A percentile compares a stretch with the other conserved stretches of the same genome.
Evolutionary conservation across 1,140 invertebrate genomes (phyloP).

Genomic region (Papilio polytes): DNA sequence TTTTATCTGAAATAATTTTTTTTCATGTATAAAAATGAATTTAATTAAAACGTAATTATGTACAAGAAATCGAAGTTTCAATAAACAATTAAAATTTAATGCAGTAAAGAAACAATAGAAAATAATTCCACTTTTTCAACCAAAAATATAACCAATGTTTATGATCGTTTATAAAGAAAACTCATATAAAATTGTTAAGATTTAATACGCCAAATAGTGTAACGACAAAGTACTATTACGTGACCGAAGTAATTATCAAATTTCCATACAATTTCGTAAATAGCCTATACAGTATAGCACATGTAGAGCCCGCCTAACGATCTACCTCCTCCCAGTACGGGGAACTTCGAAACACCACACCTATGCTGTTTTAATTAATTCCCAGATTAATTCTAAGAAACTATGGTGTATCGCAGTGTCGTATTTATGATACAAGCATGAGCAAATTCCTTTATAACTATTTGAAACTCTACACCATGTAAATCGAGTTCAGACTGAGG

Average conservation of each 20-base stretch:
- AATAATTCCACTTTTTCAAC: background rate
- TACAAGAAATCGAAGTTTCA: no score
- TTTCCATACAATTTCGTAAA: constrained; percentile 21
- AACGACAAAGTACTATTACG: constrained; percentile 12
- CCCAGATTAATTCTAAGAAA: constrained; percentile 35
- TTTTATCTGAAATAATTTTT: no score
- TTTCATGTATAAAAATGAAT: no score
- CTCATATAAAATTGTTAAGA: background rate
- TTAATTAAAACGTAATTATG: background rate
- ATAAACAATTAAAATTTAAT: background rate
- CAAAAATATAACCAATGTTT: background rate
- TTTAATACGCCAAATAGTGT: background rate
- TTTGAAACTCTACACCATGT: constrained; percentile 6
- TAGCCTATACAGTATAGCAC: background rate
- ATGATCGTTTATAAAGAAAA: background rate
- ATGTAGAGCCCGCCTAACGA: background rate
- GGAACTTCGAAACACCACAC: constrained; percentile 11
- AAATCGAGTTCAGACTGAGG: background rate
- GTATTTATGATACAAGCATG: background rate
- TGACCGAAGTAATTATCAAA: constrained; percentile 18
- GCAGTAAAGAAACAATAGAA: no score
- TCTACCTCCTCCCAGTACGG: background rate
- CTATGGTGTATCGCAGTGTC: constrained; percentile 8
- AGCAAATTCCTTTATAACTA: constrained; percentile 16
- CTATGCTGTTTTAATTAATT: constrained; percentile 28